Conservation (phyloP, 2,888 invertebrate species). For the Thalpophila matura region DNA sequence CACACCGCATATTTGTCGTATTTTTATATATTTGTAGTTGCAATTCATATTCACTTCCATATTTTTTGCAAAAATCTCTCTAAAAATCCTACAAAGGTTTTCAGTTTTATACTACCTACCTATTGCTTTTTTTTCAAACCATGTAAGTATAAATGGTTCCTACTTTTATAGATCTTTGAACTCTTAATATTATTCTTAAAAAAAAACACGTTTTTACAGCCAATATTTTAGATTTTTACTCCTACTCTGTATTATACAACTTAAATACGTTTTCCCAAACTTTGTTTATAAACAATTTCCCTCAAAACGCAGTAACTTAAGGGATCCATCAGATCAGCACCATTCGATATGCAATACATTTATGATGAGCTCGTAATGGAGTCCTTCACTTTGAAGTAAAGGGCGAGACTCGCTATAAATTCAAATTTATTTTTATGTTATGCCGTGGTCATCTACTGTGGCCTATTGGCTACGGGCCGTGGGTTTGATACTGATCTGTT, state of each 20-base stretch:
- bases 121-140: too few species aligned
- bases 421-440: conserved; percentile 58
- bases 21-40: too few species aligned
- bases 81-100: too few species aligned
- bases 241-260: background rate
- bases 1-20: too few species aligned
- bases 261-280: background rate
- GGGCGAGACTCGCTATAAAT: conserved; percentile 49
- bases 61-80: too few species aligned
- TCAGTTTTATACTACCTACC: too few species aligned
- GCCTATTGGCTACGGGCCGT: conserved; percentile 26
- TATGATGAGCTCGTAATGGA: conserved; percentile 58
- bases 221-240: too few species aligned
- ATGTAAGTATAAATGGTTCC: too few species aligned
- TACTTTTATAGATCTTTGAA: too few species aligned
- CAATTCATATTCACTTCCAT: too few species aligned
- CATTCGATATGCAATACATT: conserved; percentile 64
- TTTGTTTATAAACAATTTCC: conserved; percentile 8
- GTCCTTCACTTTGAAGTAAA: conserved; percentile 49
- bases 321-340: conserved; percentile 30
- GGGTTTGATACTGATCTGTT: conserved; percentile 35
- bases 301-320: conserved; percentile 21
- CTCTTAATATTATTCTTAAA: too few species aligned
- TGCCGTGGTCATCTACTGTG: conserved; percentile 39
- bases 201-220: too few species aligned